Evolutionary conservation across 2,888 invertebrate genomes (phyloP), one percentile per base, ranked within the genome.

Genomic region (Synergus japonicus): DNA sequence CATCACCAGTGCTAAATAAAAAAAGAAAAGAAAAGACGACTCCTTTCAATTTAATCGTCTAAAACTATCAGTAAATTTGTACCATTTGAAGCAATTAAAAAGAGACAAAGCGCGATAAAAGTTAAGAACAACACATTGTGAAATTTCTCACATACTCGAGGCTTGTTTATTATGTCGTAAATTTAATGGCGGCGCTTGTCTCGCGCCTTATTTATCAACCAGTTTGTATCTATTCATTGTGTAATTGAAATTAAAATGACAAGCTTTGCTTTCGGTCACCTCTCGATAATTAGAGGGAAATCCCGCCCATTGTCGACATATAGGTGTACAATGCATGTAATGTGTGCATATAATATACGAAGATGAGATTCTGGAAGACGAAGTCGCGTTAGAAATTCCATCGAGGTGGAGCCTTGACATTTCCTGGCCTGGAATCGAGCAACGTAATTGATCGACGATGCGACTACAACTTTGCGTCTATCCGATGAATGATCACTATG

Each of bases 321-420:
- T 54, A 54, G 22, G 22, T 29, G 22, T 29, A 29, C 1, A 29
- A 29, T 54, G 4, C n/a, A n/a, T n/a, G 1, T 29, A 29, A 43
- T 8, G 8, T 44, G 8, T 44, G 4, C 22, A 41, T 4, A 65
- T 65, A n/a, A 37, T 65, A 65, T 41, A 18, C n/a, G 41, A 66
- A 66, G 66, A 66, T 80, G 79, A 73, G 81, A 83, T 81, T 81
- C 79, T 67, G 77, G 82, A 83, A 82, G 84, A 84, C 82, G 84
- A 86, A 81, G 73, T 81, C 83, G 85, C 83, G 85, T 87, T 86
- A 87, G 85, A 69, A 88, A 89, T 90, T 89, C 87, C 85, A 86
- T 82, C 81, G 87, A 85, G 87, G 83, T 85, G 85, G 85, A 87
- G 88, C 88, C 89, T 89, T 89, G 89, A 89, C 88, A 90, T 90